These are phyloP conservation scores for Galemys pyrenaicus DNA, from an alignment of 2,113 vertebrate genomes.

Conservation along the genomic window DNA sequence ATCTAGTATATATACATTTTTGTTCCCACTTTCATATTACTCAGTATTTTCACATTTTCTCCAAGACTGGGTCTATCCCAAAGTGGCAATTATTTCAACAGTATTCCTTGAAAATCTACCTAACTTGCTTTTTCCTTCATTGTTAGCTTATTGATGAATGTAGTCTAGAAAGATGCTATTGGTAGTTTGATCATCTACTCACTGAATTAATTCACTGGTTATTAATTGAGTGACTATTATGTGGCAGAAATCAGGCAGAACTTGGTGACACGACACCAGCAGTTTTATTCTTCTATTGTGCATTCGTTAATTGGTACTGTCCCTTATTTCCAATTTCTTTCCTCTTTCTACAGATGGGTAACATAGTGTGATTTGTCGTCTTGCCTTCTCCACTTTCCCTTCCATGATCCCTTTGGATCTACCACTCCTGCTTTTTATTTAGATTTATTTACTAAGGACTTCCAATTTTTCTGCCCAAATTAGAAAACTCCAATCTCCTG, in stretches of 20 bases:
- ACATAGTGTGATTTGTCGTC: background rate
- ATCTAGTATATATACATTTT: background rate
- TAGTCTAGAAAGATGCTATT: background rate
- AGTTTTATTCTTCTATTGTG: background rate
- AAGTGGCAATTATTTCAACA: background rate
- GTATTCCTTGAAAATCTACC: background rate
- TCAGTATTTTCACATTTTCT: background rate
- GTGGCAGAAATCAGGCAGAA: background rate
- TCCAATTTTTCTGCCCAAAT: background rate
- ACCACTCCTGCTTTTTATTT: background rate
- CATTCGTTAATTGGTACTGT: background rate
- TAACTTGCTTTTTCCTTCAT: background rate
- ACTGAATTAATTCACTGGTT: background rate
- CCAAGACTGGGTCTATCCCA: background rate
- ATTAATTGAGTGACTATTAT: background rate
- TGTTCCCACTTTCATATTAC: background rate
- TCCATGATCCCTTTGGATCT: background rate
- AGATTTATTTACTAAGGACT: background rate
- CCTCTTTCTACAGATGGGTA: background rate
- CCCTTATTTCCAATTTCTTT: background rate
- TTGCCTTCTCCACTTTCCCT: background rate
- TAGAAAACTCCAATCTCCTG: background rate
- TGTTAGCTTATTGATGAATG: background rate
- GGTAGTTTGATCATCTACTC: background rate
- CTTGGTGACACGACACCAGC: background rate